Base-by-base conservation (phyloP, 2,888 invertebrate species). In the Parascotia fuliginaria region DNA sequence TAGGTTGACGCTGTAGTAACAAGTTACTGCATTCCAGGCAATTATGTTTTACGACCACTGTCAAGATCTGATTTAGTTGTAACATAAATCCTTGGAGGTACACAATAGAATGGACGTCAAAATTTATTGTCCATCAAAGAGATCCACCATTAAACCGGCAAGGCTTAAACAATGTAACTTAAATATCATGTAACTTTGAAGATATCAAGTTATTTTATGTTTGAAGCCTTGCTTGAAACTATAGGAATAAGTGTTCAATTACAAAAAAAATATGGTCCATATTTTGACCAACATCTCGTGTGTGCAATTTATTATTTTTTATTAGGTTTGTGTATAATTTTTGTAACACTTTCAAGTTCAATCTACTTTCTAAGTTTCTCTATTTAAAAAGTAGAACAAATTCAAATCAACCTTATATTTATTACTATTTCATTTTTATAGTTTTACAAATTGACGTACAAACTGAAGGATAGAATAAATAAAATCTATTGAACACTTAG, bases 401-500 rank as follows among this genome's bases (percentile, higher is more conserved):
- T n/a, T n/a, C n/a, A n/a, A n/a, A n/a, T n/a, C n/a, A n/a, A 2
- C 7, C 3, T 24, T 24, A 24, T 24, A 6, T 7, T 24, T 7
- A 9, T 3, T 24, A 6, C 7, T 24, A 24, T 4, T 24, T 4
- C 24, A 7, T 1, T 24, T 24, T 7, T 6, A 6, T 7, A 24
- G 24, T 9, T 19, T 19, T 24, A 24, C 5, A 9, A 32, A 16
- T 39, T 3, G 12, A 29, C 9, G 13, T 14, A 12, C 6, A 29
- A 47, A 36, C 15, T 38, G 15, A 27, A 48, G 16, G 42, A 55
- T 50, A 47, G 33, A 52, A 55, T 47, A 59, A 64, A 59, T 48
- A 64, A n/a, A n/a, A 42, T 32, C 16, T 16, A 16, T 27, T 22
- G 5, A 42, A 42, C 14, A 38, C 22, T 49, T 49, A 31, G 36